Base-by-base conservation (phyloP, 2,113 vertebrate species). In the Microcebus tavaratra region DNA sequence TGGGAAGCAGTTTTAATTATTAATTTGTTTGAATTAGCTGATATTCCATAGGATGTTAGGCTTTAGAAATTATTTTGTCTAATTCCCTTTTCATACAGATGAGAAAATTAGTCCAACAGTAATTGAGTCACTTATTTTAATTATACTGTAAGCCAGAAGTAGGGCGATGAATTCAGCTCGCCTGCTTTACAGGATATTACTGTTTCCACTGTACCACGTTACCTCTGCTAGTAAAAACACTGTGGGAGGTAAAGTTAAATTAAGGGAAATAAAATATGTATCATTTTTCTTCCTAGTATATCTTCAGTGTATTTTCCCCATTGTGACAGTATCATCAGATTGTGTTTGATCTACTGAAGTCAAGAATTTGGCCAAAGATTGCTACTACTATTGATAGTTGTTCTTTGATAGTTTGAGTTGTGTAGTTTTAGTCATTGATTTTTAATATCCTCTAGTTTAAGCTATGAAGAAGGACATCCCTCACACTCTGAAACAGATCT, bases 401-500 rank as follows among this genome's bases (percentile, higher is more conserved):
- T 9, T 79, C 18, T 95, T 94, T 97, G 21, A 10, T 96, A 65
- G 94, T 84, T 94, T 1, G 53, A 65, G 31, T 61, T 96, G 2
- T 94, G 1, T 95, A 7, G 93, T 91, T 97, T 97, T 97, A 55
- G 87, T 98, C 97, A 97, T 91, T 90, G 84, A 73, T 79, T 90
- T 98, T 97, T 97, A 27, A 97, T 98, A 96, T 98, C 97, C 97
- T 97, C 84, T 98, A 99, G 99, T 97, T 99, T 99, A 98, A 99
- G 99, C 99, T 99, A 99, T 99, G 99, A 99, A 99, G 98, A 99
- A 97, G 98, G 99, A 98, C 99, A 98, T 97, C 98, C 99, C 96
- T 98, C 99, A 91, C 99, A 99, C 95, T 99, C 99, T 96, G 99
- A 99, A 98, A 98, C 99, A 87, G 99, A 99, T 97, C 99, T 99